phyloP scores from a whole-genome alignment of 1,140 invertebrate genomes.

The Pseudomyrmex pallidus region DNA sequence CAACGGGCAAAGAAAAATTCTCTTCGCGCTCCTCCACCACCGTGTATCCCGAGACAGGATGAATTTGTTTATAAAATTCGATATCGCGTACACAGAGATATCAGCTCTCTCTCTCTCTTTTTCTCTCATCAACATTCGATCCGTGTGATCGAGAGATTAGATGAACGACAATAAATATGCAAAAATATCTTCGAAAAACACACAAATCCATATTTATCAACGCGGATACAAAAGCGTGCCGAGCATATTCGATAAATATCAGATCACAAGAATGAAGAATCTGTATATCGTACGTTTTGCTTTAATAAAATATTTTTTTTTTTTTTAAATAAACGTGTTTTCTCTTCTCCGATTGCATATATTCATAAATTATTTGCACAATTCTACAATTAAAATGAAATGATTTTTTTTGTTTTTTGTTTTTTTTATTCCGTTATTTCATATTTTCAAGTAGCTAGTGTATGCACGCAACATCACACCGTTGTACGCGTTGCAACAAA shows the following conservation, averaged over 20 bases:
- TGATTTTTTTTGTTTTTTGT: no score
- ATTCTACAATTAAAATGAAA: background rate
- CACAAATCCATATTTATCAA: conserved; percentile 8
- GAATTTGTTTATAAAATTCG: conserved; percentile 44
- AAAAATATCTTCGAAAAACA: background rate
- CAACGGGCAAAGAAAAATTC: conserved; percentile 24
- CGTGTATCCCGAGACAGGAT: background rate
- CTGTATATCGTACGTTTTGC: no score
- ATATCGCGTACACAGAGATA: background rate
- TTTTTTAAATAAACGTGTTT: no score
- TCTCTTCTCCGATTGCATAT: no score
- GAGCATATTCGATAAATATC: conserved; percentile 4
- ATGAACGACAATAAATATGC: background rate
- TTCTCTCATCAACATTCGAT: background rate
- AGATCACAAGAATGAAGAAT: background rate
- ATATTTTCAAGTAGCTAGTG: background rate
- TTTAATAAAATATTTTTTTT: no score
- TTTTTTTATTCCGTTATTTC: no score
- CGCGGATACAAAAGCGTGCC: background rate
- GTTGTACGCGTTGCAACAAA: background rate
- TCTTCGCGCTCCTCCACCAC: conserved; percentile 4
- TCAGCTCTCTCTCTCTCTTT: no score
- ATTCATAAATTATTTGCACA: background rate
- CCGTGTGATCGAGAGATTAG: background rate
- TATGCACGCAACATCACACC: background rate